Evolutionary conservation across 2,888 invertebrate species (phyloP).

Genomic region (Limnephilus marmoratus): DNA sequence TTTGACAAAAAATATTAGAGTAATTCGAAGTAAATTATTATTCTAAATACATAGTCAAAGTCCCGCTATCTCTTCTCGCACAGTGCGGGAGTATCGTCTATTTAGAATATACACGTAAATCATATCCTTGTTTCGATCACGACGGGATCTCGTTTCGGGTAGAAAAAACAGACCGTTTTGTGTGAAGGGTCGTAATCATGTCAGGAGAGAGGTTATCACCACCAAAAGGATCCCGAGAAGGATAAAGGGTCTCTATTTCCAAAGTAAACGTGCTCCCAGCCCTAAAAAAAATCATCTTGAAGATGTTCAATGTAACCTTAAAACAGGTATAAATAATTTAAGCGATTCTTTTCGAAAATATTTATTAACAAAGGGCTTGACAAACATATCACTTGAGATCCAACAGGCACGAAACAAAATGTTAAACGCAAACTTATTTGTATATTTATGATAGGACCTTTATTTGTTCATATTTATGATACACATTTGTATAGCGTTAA

Average conservation of each 20-base stretch:
- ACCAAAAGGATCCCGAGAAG: constrained; percentile 48
- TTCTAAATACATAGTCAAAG: constrained; percentile 27
- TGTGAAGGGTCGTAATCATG: constrained; percentile 64
- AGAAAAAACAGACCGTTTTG: constrained; percentile 59
- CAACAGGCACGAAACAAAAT: not conserved
- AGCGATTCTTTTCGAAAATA: not conserved
- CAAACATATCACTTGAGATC: not conserved
- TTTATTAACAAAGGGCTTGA: not conserved
- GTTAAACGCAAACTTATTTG: not conserved
- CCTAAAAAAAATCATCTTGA: constrained; percentile 8
- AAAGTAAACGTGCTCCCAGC: constrained; percentile 27
- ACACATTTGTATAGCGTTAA: not conserved
- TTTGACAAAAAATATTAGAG: not conserved
- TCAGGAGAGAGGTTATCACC: constrained; percentile 64
- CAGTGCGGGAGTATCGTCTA: constrained; percentile 52
- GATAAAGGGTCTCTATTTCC: constrained; percentile 49
- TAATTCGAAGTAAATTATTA: not conserved
- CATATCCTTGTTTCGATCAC: constrained; percentile 53
- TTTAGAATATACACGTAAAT: constrained; percentile 55
- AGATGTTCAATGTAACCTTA: not conserved
- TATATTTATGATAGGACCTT: not conserved
- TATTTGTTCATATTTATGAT: not conserved
- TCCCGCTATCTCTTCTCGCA: constrained; percentile 51
- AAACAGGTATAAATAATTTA: constrained; percentile 19
- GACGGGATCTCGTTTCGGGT: constrained; percentile 43